These are phyloP conservation scores for Peromyscus nudipes DNA, from an alignment of 2,797 vertebrate species.

Conservation along the genomic window DNA sequence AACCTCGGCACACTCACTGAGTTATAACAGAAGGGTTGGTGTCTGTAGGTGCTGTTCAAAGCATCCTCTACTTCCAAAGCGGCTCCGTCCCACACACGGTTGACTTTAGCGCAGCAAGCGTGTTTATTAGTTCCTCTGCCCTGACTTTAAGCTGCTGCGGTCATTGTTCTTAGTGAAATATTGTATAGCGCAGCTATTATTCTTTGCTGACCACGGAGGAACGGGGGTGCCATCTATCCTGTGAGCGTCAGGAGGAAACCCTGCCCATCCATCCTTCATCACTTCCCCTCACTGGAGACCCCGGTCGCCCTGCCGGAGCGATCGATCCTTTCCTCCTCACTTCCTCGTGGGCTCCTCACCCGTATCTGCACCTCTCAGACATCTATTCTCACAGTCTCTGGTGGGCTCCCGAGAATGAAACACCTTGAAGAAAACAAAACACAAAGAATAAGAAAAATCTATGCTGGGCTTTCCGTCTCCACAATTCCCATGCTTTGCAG, in stretches of 20 bases:
- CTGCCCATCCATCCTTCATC: not conserved
- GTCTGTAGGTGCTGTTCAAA: rapidly evolving
- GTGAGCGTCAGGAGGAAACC: not conserved
- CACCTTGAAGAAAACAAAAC: not conserved
- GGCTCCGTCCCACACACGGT: not conserved
- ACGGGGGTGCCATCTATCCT: not conserved
- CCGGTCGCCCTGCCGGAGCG: not conserved
- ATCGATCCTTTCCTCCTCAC: not conserved
- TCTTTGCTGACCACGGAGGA: not conserved
- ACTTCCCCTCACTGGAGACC: not conserved
- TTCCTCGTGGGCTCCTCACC: not conserved
- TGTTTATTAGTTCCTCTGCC: not conserved
- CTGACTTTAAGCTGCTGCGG: not conserved
- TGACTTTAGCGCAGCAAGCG: not conserved
- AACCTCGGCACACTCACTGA: not conserved
- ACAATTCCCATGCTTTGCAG: not conserved
- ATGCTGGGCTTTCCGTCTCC: not conserved
- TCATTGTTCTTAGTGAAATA: slow-evolving; percentile 12
- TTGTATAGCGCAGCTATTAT: not conserved
- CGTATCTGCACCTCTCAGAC: not conserved
- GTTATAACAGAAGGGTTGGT: no score
- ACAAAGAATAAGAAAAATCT: not conserved
- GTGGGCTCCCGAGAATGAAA: not conserved
- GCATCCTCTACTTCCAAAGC: not conserved
- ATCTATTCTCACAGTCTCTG: not conserved